phyloP scores from a whole-genome alignment of 2,888 invertebrate genomes.

The Drosophila prolongata region DNA sequence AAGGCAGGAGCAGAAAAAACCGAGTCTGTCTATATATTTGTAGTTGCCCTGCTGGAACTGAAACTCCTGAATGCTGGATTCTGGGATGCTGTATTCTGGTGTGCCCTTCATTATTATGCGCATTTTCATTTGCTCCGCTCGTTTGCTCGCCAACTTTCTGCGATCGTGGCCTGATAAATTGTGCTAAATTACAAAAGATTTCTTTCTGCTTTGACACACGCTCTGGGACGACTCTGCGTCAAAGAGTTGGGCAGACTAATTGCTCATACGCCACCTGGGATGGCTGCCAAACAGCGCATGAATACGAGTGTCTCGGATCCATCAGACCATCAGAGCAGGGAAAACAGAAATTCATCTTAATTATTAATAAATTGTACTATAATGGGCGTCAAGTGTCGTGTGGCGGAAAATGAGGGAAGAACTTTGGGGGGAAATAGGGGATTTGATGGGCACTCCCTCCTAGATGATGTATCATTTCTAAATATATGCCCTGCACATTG shows the following conservation, averaged over 20 bases:
- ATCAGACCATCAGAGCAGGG: conserved; percentile 28
- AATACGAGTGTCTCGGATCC: conserved; percentile 21
- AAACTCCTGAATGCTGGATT: conserved; percentile 11
- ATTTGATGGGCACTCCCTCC: conserved; percentile 1
- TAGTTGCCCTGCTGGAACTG: conserved; percentile 26
- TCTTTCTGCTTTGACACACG: conserved; percentile 21
- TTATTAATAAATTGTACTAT: conserved; percentile 47
- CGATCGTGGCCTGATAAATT: conserved; percentile 47
- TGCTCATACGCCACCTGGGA: conserved; percentile 41
- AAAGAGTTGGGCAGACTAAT: conserved; percentile 25
- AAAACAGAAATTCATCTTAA: conserved; percentile 39
- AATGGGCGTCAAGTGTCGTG: conserved; percentile 45
- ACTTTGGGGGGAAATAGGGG: background rate
- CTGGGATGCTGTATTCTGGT: background rate
- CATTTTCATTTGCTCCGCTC: conserved; percentile 28
- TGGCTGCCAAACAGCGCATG: conserved; percentile 53
- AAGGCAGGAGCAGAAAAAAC: conserved; percentile 19
- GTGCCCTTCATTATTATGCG: conserved; percentile 33
- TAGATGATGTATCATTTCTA: conserved; percentile 4
- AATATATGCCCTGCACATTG: conserved; percentile 12
- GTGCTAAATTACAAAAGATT: conserved; percentile 37
- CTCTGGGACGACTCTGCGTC: conserved; percentile 7
- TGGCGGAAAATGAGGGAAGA: conserved; percentile 43
- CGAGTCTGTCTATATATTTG: conserved; percentile 40
- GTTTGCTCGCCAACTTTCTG: conserved; percentile 1